A percentile compares a stretch with the other conserved stretches of the same genome.
Conservation (phyloP, 2,797 vertebrate genomes). For the Rhabdophis nuchalis region DNA sequence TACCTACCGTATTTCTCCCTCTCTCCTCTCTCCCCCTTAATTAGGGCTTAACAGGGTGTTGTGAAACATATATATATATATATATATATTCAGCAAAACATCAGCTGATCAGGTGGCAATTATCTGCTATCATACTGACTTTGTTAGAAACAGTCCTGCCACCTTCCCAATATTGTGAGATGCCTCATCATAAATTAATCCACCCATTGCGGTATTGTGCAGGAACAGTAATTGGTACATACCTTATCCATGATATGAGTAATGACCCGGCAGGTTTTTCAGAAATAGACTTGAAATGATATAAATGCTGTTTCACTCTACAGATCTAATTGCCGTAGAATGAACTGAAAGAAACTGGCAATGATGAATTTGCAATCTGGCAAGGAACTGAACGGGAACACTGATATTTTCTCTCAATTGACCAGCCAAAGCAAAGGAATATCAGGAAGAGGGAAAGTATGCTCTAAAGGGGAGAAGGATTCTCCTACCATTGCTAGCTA, state of each 20-base stretch:
- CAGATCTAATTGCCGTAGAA: background rate
- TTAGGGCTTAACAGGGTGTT: too few relatives aligned
- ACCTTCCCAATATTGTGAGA: background rate
- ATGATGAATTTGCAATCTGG: conserved; percentile 1
- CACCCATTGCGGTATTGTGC: background rate
- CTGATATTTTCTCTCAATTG: background rate
- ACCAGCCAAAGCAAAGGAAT: background rate
- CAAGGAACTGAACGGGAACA: background rate
- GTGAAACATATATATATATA: too few relatives aligned
- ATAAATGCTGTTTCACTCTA: background rate
- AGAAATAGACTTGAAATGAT: background rate
- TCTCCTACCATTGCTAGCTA: background rate
- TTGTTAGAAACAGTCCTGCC: background rate
- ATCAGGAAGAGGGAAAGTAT: background rate
- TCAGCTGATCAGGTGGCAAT: background rate
- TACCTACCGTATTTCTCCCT: too few relatives aligned
- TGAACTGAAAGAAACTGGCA: background rate
- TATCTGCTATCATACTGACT: background rate
- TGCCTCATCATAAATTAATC: background rate
- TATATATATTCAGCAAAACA: background rate
- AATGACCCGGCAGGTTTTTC: background rate
- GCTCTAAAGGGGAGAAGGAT: background rate
- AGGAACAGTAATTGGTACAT: background rate
- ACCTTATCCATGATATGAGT: background rate
- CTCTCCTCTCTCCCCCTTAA: too few relatives aligned